Evolutionary conservation across 2,797 vertebrate species (phyloP), one percentile per base, ranked within the genome.

Genomic region (Arctocebus calabarensis): DNA sequence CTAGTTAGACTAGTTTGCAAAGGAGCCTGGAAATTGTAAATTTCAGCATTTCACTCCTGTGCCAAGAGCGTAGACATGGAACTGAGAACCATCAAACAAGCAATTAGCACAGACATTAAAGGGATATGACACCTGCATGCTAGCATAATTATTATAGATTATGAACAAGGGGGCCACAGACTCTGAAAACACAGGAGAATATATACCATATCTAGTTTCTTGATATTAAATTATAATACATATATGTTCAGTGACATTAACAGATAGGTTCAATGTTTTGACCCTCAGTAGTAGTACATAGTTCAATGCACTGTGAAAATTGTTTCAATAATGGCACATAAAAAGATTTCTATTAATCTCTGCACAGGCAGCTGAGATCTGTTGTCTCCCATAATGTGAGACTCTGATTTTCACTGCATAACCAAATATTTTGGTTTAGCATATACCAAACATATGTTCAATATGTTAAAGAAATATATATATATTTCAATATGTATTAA

Each of bases 391-490:
- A 14, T 27, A 37, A 88, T 79, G 70, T 75, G 52, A 70, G 32
- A 32, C 70, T 95, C 70, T 87, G 34, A 74, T 87, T 91, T 91
- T n/a, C 25, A 45, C 45, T 87, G n/a, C 10, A 64, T 82, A 61
- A 40, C 48, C 82, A 89, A 89, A 52, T 14, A 90, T 87, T 61
- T 34, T 52, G 14, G 48, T 52, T 95, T 57, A 74, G 48, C 37
- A 45, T 62, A 78, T 68, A 77, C 75, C 77, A 43, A 48, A 87
- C 93, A 87, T 85, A 37, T 79, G 37, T 64, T 88, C 55, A 88
- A n/a, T 71, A 17, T 66, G 7, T 89, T 71, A 61, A 94, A 37
- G 55, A 57, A 78, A 73, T 43, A 37, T 19, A 85, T 64, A 59
- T 64, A 1, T 78, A 12, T 95, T 84, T 95, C 78, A 45, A 32